Evolutionary conservation across 2,113 vertebrate species (phyloP).

Genomic region (Leucosticte australis): DNA sequence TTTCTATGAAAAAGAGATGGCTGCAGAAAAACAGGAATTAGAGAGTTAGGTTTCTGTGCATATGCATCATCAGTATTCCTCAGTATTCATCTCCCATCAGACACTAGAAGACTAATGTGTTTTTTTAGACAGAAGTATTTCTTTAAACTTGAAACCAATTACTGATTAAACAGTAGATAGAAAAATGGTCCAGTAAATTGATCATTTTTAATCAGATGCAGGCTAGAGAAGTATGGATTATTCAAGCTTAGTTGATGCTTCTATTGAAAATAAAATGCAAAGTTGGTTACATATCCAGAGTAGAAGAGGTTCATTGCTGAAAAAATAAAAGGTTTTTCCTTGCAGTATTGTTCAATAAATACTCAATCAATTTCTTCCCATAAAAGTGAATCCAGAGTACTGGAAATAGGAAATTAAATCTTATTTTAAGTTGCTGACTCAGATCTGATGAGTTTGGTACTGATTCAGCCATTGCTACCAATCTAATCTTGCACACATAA

Average conservation of each 20-base stretch:
- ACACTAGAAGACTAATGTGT: background rate
- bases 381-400: background rate
- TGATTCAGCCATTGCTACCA: background rate
- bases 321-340: background rate
- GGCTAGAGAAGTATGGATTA: slow-evolving; percentile 68
- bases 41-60: background rate
- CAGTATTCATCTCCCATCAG: background rate
- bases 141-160: slow-evolving; percentile 18
- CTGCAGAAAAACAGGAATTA: background rate
- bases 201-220: slow-evolving; percentile 36
- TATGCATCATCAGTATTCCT: background rate
- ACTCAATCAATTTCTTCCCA: background rate
- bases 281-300: background rate
- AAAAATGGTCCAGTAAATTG: slow-evolving; percentile 18
- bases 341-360: background rate
- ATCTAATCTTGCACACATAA: background rate
- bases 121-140: background rate
- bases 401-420: background rate
- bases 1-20: background rate
- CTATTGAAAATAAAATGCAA: slow-evolving; percentile 40
- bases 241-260: slow-evolving; percentile 77
- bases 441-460: background rate
- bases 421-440: background rate
- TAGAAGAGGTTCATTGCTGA: background rate
- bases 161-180: slow-evolving; percentile 13